Conservation (phyloP, 1,140 invertebrate genomes). For the Mycetomoellerius zeteki region DNA sequence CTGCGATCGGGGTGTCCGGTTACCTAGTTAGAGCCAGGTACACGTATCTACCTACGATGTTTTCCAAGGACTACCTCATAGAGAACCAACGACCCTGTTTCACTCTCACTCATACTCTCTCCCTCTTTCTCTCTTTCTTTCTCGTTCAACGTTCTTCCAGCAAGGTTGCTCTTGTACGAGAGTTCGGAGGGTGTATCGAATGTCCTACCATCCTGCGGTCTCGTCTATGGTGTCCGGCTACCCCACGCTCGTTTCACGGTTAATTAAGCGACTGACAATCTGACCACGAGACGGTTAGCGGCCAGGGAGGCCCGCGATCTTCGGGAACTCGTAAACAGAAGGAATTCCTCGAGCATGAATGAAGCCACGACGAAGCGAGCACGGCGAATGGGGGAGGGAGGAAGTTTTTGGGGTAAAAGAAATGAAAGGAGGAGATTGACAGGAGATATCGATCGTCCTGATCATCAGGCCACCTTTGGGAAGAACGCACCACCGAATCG, state of each 20-base stretch:
- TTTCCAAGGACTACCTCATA: slow-evolving; percentile 83
- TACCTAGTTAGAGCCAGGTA: slow-evolving; percentile 81
- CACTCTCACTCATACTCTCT: neutral
- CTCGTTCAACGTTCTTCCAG: slow-evolving; percentile 20
- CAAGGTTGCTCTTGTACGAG: slow-evolving; percentile 61
- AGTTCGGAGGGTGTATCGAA: slow-evolving; percentile 85
- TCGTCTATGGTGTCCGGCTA: slow-evolving; percentile 84
- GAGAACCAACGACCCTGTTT: slow-evolving; percentile 36
- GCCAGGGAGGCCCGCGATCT: slow-evolving; percentile 78
- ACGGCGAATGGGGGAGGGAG: neutral
- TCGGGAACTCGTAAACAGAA: slow-evolving; percentile 82
- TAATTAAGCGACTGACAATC: slow-evolving; percentile 87
- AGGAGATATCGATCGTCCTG: slow-evolving; percentile 74
- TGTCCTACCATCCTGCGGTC: slow-evolving; percentile 84
- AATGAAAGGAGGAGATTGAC: slow-evolving; percentile 59
- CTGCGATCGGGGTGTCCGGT: slow-evolving; percentile 83
- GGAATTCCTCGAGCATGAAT: slow-evolving; percentile 84
- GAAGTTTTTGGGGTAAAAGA: slow-evolving; percentile 51
- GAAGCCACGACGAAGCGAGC: slow-evolving; percentile 70
- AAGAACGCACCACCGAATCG: slow-evolving; percentile 22
- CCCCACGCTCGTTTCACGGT: slow-evolving; percentile 87
- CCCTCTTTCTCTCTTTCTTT: slow-evolving; percentile 7
- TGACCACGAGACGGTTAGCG: slow-evolving; percentile 86
- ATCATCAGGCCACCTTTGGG: slow-evolving; percentile 61
- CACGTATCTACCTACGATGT: slow-evolving; percentile 74